Percentiles rank a stretch among this genome's conserved stretches.
Conservation (phyloP, 2,888 invertebrate genomes). For the Notocelia uddmanniana region DNA sequence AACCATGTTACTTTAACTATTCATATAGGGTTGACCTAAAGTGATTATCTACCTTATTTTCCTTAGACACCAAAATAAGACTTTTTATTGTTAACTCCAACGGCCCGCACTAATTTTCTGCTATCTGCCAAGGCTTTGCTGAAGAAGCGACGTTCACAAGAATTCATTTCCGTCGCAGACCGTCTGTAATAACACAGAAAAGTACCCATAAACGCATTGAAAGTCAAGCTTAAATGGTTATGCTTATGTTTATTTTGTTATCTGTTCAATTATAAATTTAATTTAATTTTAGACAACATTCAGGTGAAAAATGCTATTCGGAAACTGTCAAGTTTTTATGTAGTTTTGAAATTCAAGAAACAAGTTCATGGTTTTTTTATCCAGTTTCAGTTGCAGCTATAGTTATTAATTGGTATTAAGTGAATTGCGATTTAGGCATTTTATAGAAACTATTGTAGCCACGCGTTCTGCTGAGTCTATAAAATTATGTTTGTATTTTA, state of each 20-base stretch:
- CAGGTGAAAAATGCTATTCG: too few relatives aligned
- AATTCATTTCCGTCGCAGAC: conserved; percentile 34
- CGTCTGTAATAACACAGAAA: conserved; percentile 23
- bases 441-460: conserved; percentile 16
- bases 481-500: too few relatives aligned
- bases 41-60: neutral
- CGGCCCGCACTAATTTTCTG: conserved; percentile 9
- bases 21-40: neutral
- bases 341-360: neutral
- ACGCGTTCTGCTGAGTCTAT: too few relatives aligned
- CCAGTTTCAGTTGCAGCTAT: neutral
- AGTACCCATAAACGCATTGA: conserved; percentile 2
- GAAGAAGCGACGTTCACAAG: conserved; percentile 11
- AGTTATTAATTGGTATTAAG: neutral
- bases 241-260: neutral
- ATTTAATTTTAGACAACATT: neutral
- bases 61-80: neutral
- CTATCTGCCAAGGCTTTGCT: conserved; percentile 7
- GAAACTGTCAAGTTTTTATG: too few relatives aligned
- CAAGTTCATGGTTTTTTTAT: neutral
- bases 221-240: neutral
- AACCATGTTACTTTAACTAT: too few relatives aligned
- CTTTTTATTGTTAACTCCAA: neutral
- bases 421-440: conserved; percentile 16
- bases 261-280: conserved; percentile 1